Conservation (phyloP, 2,888 invertebrate genomes). For the Leucozona laternaria region DNA sequence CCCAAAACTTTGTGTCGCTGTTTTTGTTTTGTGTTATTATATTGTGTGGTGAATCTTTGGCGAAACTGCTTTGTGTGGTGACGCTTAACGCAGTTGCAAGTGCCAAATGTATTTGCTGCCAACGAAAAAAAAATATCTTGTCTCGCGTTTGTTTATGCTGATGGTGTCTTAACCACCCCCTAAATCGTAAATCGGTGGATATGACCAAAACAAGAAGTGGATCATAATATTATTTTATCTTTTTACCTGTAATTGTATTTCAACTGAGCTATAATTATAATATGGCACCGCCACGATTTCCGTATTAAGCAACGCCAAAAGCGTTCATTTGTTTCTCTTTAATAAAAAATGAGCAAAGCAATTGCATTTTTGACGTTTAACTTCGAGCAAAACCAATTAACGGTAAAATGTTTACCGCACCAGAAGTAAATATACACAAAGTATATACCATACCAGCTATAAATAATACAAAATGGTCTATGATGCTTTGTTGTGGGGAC, state of each 20-base stretch:
- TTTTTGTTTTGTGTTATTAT: slow-evolving; percentile 10
- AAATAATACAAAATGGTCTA: slow-evolving; percentile 35
- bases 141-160: slow-evolving; percentile 35
- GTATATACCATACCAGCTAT: slow-evolving; percentile 20
- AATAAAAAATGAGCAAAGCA: not conserved
- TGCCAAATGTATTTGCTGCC: slow-evolving; percentile 61
- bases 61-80: slow-evolving; percentile 25
- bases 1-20: slow-evolving; percentile 11
- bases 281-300: slow-evolving; percentile 30
- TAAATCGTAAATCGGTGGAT: not conserved
- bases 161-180: slow-evolving; percentile 13
- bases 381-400: slow-evolving; percentile 29
- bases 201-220: slow-evolving; percentile 62
- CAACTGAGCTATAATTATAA: slow-evolving; percentile 22
- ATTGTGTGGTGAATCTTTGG: slow-evolving; percentile 1
- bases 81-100: slow-evolving; percentile 40
- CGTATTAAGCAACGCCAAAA: slow-evolving; percentile 19
- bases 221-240: slow-evolving; percentile 33
- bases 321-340: not conserved
- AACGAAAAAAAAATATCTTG: slow-evolving; percentile 16
- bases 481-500: slow-evolving; percentile 21
- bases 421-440: slow-evolving; percentile 28
- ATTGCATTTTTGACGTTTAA: slow-evolving; percentile 39
- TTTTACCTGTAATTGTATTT: slow-evolving; percentile 56
- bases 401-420: slow-evolving; percentile 24